Base-by-base conservation (phyloP, 2,113 vertebrate species). In the Dicentrarchus labrax region DNA sequence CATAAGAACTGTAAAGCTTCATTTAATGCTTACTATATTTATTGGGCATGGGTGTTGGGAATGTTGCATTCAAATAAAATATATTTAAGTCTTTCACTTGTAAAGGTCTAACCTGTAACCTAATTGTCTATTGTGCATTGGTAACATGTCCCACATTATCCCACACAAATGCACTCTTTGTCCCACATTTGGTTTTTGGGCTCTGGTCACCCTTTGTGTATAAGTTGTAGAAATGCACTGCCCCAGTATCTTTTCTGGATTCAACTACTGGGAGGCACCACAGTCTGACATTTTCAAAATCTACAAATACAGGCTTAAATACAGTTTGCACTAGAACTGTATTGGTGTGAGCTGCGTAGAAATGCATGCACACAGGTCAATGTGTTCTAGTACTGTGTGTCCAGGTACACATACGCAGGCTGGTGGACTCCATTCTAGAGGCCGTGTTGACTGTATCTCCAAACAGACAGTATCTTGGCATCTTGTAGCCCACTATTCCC, bases 381-480 rank as follows among this genome's bases (percentile, higher is more conserved):
- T 12, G 10, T 57, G 53, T 56, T 47, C 21, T 56, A 21, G 59
- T 65, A 3, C n/a, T 64, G 12, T 59, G 64, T 53, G 36, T 65
- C 0, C 22, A 3, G 15, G 4, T 67, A 15, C 24, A 84, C 88
- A 16, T 89, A 94, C 93, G 93, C 56, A 93, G 78, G 80, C 93
- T 93, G 85, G 93, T 94, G n/a, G 95, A 94, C 86, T 96, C 96
- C 96, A 96, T 95, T 38, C 94, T 93, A 0, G 96, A 96, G 2
- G 96, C 95, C 0, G 95, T 96, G 83, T 95, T 96, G 17, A 96
- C 95, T 0, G 96, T 96, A 36, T 96, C 95, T 70, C 96, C 96
- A 90, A 96, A 96, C 77, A 96, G 92, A 88, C 96, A 96, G 86
- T 96, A 96, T 72, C 96, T 88, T 6, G 96, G 95, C 96, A 96